Conservation (phyloP, 92 coral and sea anemone species). For the Montipora capitata region DNA sequence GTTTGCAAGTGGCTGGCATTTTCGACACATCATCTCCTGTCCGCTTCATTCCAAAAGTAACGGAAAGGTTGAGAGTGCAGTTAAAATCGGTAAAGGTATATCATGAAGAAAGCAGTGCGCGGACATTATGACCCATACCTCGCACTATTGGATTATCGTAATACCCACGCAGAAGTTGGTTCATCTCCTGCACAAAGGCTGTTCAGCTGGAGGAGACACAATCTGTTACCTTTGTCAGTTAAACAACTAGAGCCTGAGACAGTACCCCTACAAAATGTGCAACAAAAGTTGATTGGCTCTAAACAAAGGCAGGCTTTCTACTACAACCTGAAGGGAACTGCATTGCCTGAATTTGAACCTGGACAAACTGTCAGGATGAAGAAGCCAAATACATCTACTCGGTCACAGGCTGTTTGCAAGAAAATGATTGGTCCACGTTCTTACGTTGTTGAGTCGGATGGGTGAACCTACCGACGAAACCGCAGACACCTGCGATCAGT, state of each 20-base stretch:
- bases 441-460: not conserved
- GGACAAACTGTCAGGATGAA: conserved; percentile 49
- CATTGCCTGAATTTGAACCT: conserved; percentile 45
- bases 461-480: not conserved
- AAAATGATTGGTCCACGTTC: not conserved
- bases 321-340: conserved; percentile 40
- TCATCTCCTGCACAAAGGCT: conserved; percentile 53
- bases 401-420: not conserved
- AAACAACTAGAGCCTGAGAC: conserved; percentile 42
- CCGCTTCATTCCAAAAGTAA: conserved; percentile 31
- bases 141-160: conserved; percentile 38
- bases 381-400: conserved; percentile 19
- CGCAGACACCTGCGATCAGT: no score
- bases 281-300: not conserved
- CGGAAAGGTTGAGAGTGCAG: conserved; percentile 41
- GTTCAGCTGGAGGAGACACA: conserved; percentile 52
- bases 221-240: conserved; percentile 26
- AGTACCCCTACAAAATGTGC: conserved; percentile 26
- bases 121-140: conserved; percentile 40
- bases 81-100: not conserved
- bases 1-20: conserved; percentile 55
- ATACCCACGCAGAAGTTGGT: conserved; percentile 26
- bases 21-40: conserved; percentile 38
- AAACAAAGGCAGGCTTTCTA: conserved; percentile 37
- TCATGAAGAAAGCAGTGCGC: no score